Percentiles rank a stretch among this genome's conserved stretches.
phyloP scores from a whole-genome alignment of 2,113 vertebrate species.

The Conger conger region DNA sequence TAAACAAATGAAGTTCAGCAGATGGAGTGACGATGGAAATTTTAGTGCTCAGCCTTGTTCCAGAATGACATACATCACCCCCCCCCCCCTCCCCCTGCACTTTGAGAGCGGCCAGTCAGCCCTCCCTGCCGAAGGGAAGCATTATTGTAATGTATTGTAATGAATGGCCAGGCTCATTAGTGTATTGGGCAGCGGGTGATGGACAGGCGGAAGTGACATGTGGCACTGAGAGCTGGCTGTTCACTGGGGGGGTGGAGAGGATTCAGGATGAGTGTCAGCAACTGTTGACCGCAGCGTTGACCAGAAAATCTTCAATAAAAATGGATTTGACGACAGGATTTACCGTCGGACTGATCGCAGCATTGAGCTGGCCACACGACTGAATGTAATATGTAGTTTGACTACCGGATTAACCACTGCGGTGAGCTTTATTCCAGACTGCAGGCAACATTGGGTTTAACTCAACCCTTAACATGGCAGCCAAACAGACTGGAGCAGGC shows the following conservation, averaged over 20 bases:
- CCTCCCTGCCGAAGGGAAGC: constrained; percentile 48
- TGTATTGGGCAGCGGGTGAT: not conserved
- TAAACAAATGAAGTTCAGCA: constrained; percentile 42
- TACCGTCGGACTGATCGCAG: not conserved
- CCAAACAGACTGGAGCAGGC: not conserved
- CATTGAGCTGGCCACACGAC: not conserved
- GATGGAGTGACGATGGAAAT: constrained; percentile 30
- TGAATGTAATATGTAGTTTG: not conserved
- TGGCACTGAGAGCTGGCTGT: not conserved
- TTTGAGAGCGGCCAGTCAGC: constrained; percentile 43
- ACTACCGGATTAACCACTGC: not conserved
- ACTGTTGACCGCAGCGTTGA: not conserved
- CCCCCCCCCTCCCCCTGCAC: not conserved
- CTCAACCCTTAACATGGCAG: not conserved
- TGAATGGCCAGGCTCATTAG: constrained; percentile 12
- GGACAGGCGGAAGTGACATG: constrained; percentile 15
- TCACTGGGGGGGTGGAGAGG: not conserved
- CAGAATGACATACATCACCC: not conserved
- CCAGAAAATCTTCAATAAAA: too few relatives aligned
- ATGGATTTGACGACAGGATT: too few relatives aligned
- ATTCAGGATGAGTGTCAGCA: not conserved
- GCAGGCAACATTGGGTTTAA: not conserved
- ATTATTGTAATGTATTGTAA: constrained; percentile 51
- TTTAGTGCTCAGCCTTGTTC: constrained; percentile 1
- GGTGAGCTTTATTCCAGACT: not conserved